Conservation (phyloP, 2,888 invertebrate genomes). For the Rhyacophila evoluta region DNA sequence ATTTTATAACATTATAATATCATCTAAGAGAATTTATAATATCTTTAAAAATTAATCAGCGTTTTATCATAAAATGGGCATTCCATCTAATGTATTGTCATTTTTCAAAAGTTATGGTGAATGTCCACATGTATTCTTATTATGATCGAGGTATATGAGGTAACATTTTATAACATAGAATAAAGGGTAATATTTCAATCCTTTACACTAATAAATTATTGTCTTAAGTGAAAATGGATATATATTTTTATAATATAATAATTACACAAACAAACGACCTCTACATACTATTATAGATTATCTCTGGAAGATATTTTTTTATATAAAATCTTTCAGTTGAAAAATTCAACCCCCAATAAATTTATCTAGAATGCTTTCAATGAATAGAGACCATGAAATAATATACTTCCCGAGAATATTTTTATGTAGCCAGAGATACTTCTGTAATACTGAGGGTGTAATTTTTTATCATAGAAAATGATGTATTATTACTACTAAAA, state of each 20-base stretch:
- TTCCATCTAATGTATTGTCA: not conserved
- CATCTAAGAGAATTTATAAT: not conserved
- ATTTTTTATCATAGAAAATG: no score
- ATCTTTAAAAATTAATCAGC: not conserved
- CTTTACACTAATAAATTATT: not conserved
- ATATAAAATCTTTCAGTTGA: no score
- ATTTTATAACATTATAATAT: not conserved
- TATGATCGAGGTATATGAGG: slow-evolving; percentile 6
- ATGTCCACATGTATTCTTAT: not conserved
- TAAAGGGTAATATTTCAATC: not conserved
- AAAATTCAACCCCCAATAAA: no score
- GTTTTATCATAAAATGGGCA: not conserved
- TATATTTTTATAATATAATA: not conserved
- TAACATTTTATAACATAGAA: not conserved
- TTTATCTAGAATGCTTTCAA: no score
- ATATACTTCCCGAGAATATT: no score
- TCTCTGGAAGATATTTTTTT: no score
- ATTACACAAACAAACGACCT: no score
- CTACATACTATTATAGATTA: no score
- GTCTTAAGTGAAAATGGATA: not conserved
- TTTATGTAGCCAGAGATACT: no score
- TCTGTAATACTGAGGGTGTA: no score
- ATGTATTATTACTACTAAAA: no score
- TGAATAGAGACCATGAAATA: no score
- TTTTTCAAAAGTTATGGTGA: not conserved